phyloP scores from a whole-genome alignment of 1,140 invertebrate genomes.

The Ridgeia piscesae region DNA sequence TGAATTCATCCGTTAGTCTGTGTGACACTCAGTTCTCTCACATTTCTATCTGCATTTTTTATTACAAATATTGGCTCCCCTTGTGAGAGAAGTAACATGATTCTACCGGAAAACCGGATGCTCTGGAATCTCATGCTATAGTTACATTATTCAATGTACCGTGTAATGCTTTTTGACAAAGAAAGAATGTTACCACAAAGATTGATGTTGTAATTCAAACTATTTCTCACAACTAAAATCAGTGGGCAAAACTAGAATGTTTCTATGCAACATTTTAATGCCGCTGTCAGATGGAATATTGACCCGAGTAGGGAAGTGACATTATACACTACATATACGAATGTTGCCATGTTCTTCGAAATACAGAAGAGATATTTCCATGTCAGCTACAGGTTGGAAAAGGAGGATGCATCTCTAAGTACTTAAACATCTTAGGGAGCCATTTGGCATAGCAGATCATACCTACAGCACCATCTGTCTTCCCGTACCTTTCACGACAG shows the following conservation, averaged over 20 bases:
- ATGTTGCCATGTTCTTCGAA: not conserved
- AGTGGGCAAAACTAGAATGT: not conserved
- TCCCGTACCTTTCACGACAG: no score
- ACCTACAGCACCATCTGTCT: no score
- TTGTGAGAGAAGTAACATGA: not conserved
- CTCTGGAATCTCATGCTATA: not conserved
- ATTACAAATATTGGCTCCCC: not conserved
- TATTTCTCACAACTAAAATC: not conserved
- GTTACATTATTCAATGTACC: no score
- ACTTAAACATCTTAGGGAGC: no score
- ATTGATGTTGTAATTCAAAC: not conserved
- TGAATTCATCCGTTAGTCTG: not conserved
- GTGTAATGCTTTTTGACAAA: no score
- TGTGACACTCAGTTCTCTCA: not conserved
- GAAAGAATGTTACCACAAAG: no score
- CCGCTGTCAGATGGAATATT: not conserved
- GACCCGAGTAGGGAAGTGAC: not conserved
- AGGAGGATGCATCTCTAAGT: no score
- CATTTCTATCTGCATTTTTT: not conserved
- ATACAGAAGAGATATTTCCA: not conserved
- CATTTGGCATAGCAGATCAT: no score
- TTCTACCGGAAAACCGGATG: not conserved
- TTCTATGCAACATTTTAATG: not conserved
- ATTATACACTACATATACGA: not conserved
- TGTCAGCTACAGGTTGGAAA: not conserved